phyloP scores from a whole-genome alignment of 2,888 invertebrate species.

The Odontocerum albicorne region DNA sequence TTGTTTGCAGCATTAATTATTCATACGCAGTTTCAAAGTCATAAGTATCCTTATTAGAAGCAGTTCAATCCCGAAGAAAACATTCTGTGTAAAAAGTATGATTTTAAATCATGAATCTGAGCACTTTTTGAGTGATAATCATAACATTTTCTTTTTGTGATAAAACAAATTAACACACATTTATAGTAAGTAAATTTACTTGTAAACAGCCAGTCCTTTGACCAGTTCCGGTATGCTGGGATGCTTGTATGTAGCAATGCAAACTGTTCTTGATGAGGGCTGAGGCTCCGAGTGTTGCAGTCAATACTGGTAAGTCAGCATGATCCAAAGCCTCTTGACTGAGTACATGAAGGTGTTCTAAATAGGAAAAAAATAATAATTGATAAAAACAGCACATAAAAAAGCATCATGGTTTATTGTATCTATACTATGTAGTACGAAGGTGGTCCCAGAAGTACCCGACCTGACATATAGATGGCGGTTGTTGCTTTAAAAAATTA shows the following conservation, averaged over 20 bases:
- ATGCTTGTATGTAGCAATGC: conserved; percentile 72
- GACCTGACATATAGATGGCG: too few relatives aligned
- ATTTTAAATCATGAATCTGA: background rate
- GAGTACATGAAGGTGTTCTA: conserved; percentile 76
- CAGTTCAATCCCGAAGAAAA: too few relatives aligned
- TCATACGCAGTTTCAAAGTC: too few relatives aligned
- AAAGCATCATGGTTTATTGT: too few relatives aligned
- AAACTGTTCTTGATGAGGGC: conserved; percentile 77
- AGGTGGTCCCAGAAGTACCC: too few relatives aligned
- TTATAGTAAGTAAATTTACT: too few relatives aligned
- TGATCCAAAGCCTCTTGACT: conserved; percentile 85
- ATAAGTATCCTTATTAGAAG: too few relatives aligned
- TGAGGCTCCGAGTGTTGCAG: conserved; percentile 79
- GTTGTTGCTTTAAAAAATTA: too few relatives aligned
- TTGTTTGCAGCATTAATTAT: too few relatives aligned
- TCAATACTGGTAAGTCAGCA: conserved; percentile 78
- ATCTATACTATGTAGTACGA: too few relatives aligned
- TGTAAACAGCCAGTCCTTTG: conserved; percentile 51
- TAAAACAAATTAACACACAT: background rate
- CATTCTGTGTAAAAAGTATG: background rate
- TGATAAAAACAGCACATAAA: too few relatives aligned
- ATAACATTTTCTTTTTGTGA: background rate
- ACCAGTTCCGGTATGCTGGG: conserved; percentile 51
- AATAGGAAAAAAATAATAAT: conserved; percentile 6
- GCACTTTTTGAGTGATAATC: background rate